Evolutionary conservation across 2,797 vertebrate genomes (phyloP).

Genomic region (Microctenopoma lineatum): DNA sequence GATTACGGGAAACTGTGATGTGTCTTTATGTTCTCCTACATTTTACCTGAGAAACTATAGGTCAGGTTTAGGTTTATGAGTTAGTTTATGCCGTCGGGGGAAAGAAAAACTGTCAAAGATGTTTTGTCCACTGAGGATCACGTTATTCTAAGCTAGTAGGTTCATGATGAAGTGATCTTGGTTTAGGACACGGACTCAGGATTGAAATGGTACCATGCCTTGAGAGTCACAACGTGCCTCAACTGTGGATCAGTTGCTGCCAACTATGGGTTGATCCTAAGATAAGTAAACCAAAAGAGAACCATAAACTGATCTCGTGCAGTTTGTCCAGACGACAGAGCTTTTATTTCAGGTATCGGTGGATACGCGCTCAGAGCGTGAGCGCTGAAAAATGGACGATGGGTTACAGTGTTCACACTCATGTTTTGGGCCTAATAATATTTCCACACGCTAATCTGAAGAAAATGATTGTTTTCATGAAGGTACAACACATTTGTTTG

Average conservation of each 20-base stretch:
- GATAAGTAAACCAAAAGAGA: slow-evolving; percentile 28
- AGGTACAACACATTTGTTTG: slow-evolving; percentile 79
- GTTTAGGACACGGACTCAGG: slow-evolving; percentile 28
- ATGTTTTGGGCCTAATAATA: slow-evolving; percentile 20
- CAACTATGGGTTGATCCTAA: slow-evolving; percentile 23
- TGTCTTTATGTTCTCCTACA: slow-evolving; percentile 22
- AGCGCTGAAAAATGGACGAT: slow-evolving; percentile 27
- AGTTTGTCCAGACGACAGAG: slow-evolving; percentile 16
- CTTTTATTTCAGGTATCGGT: slow-evolving; percentile 18
- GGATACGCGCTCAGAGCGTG: slow-evolving; percentile 27
- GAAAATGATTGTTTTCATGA: slow-evolving; percentile 48
- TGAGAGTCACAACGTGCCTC: slow-evolving; percentile 50
- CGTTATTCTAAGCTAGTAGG: slow-evolving; percentile 38
- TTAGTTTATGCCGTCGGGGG: slow-evolving; percentile 34
- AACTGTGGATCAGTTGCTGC: slow-evolving; percentile 66
- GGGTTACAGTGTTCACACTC: slow-evolving; percentile 1
- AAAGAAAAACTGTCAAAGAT: slow-evolving; percentile 7
- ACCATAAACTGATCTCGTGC: slow-evolving; percentile 38
- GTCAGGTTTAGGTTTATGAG: slow-evolving; percentile 38
- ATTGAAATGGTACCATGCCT: slow-evolving; percentile 62
- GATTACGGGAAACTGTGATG: slow-evolving; percentile 8
- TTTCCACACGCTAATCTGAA: slow-evolving; percentile 38
- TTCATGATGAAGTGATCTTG: slow-evolving; percentile 29
- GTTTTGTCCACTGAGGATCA: slow-evolving; percentile 30
- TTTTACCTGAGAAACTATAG: slow-evolving; percentile 35